Evolutionary conservation across 2,797 vertebrate species (phyloP).

Genomic region (Rhadinocentrus ornatus): DNA sequence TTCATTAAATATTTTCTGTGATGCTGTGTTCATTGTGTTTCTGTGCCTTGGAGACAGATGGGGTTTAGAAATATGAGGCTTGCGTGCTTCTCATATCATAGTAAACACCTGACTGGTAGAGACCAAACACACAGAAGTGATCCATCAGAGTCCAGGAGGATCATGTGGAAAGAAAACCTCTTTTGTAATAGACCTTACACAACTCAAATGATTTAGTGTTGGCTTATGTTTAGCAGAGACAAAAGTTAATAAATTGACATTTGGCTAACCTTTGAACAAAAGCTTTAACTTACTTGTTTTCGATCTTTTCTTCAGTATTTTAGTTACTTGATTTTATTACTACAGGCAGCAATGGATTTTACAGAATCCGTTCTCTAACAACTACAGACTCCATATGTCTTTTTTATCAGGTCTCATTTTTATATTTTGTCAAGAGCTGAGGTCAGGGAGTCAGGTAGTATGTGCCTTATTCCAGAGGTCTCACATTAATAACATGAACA

Average conservation of each 20-base stretch:
- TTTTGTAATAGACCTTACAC: constrained; percentile 16
- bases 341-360: constrained; percentile 20
- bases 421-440: constrained; percentile 30
- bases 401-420: constrained; percentile 30
- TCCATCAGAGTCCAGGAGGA: constrained; percentile 45
- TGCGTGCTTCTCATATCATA: constrained; percentile 36
- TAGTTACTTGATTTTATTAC: constrained; percentile 32
- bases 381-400: constrained; percentile 2
- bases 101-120: constrained; percentile 56
- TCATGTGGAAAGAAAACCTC: constrained; percentile 16
- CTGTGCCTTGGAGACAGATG: constrained; percentile 51
- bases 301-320: constrained; percentile 16
- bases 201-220: constrained; percentile 38
- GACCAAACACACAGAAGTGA: constrained; percentile 35
- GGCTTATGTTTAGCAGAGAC: constrained; percentile 42
- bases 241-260: constrained; percentile 47
- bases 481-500: constrained; percentile 20
- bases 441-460: constrained; percentile 27
- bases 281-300: constrained; percentile 1
- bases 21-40: constrained; percentile 51
- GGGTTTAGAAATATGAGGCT: constrained; percentile 26
- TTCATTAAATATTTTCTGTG: constrained; percentile 20
- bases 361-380: constrained; percentile 14
- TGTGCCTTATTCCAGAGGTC: constrained; percentile 16
- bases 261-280: constrained; percentile 55